Evolutionary conservation across 2,888 invertebrate genomes (phyloP).

Genomic region (Stratiomys singularior): DNA sequence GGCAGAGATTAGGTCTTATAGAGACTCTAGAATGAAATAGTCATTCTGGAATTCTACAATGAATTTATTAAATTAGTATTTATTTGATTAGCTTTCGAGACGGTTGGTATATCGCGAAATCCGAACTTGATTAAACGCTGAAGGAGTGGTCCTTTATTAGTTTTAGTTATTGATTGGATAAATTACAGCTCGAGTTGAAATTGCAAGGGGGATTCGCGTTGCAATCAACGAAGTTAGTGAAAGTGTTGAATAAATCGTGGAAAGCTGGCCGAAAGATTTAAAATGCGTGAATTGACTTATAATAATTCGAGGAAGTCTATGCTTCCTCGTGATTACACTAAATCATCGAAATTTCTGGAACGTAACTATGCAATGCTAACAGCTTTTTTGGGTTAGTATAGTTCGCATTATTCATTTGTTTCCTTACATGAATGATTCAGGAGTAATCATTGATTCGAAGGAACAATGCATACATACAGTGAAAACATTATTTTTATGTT

Average conservation of each 20-base stretch:
- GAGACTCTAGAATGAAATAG: background rate
- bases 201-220: background rate
- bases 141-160: background rate
- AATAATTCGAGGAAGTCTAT: slow-evolving; percentile 50
- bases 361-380: slow-evolving; percentile 47
- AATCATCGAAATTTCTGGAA: slow-evolving; percentile 49
- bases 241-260: background rate
- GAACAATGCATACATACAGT: too few relatives aligned
- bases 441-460: too few relatives aligned
- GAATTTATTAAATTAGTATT: slow-evolving; percentile 3
- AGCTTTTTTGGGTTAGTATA: slow-evolving; percentile 46
- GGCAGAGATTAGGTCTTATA: background rate
- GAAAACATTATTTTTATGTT: too few relatives aligned
- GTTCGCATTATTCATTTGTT: background rate
- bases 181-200: background rate
- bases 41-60: background rate
- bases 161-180: background rate
- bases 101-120: background rate
- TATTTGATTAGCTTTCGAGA: background rate
- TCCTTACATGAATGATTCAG: too few relatives aligned
- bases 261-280: slow-evolving; percentile 39
- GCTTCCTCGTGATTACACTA: slow-evolving; percentile 50
- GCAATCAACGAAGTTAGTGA: background rate
- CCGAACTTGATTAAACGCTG: background rate
- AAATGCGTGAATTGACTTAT: slow-evolving; percentile 50